Evolutionary conservation across 2,797 vertebrate genomes (phyloP), one percentile per base, ranked within the genome.

Genomic region (Hapalemur alaotrensis): DNA sequence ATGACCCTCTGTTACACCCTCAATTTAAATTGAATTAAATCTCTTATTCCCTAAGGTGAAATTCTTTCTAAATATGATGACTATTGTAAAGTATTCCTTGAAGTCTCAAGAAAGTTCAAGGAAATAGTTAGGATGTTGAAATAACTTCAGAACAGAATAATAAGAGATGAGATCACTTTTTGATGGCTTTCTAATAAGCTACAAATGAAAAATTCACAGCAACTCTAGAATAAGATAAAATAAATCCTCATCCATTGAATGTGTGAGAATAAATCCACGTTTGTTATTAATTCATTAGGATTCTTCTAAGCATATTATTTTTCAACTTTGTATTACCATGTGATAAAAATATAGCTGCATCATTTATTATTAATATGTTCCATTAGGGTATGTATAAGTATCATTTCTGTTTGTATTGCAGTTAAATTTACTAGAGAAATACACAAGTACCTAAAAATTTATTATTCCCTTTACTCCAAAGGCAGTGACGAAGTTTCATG

Each of bases 231-330:
- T 89, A 86, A 85, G 84, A 75, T 85, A 72, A 91, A 18, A 57
- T 57, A 87, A 91, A 65, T 81, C 82, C 22, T 85, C 50, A 89
- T 48, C 50, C 61, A 81, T n/a, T 70, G 59, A 70, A 82, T 35
- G 6, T 82, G 25, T 73, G 75, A 91, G 50, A 95, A 75, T 48
- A 96, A 85, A 96, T 94, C 76, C 78, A 82, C 43, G 72, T 91
- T 95, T 94, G 78, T 85, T 88, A 90, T 81, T 89, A 97, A 96
- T 78, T 89, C 67, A 93, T 89, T 67, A 92, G 25, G 91, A 88
- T 89, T 85, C 28, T 92, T 88, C 70, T 65, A 57, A 83, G 13
- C 38, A 57, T 48, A 78, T 85, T 95, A 73, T 67, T 93, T 97
- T 80, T 91, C 52, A 54, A 41, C 59, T 95, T 92, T 91, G 4